Percentiles rank a stretch among this genome's conserved stretches.
phyloP scores from a whole-genome alignment of 2,113 vertebrate genomes.

The Pungitius pungitius region DNA sequence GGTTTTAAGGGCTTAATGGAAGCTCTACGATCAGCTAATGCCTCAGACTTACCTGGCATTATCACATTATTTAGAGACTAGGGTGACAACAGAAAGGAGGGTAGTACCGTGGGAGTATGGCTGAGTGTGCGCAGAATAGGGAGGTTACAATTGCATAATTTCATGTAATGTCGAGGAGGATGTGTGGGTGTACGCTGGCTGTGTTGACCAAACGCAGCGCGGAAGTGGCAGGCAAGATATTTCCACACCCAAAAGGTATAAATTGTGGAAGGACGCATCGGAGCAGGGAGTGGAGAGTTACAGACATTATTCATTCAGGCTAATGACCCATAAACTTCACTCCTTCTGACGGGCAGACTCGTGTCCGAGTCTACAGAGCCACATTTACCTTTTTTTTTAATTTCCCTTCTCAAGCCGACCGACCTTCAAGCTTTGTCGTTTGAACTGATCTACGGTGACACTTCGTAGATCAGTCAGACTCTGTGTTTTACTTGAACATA shows the following conservation, averaged over 20 bases:
- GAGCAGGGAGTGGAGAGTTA: constrained; percentile 7
- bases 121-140: constrained; percentile 33
- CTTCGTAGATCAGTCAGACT: not conserved
- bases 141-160: constrained; percentile 48
- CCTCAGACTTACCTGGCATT: constrained; percentile 10
- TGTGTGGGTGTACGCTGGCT: constrained; percentile 64
- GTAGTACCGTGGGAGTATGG: constrained; percentile 36
- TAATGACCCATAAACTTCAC: constrained; percentile 1
- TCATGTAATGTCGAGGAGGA: constrained; percentile 54
- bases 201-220: constrained; percentile 52
- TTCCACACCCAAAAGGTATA: constrained; percentile 52
- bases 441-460: not conserved
- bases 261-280: constrained; percentile 23
- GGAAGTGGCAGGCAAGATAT: constrained; percentile 63
- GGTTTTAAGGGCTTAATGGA: constrained; percentile 35
- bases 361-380: not conserved
- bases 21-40: constrained; percentile 38
- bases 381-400: not conserved
- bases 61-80: constrained; percentile 28
- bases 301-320: not conserved
- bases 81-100: constrained; percentile 28
- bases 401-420: not conserved
- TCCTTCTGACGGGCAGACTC: not conserved
- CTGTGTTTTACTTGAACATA: constrained; percentile 11
- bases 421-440: not conserved